Evolutionary conservation across 2,888 invertebrate species (phyloP).

Genomic region (Synergus itoensis): DNA sequence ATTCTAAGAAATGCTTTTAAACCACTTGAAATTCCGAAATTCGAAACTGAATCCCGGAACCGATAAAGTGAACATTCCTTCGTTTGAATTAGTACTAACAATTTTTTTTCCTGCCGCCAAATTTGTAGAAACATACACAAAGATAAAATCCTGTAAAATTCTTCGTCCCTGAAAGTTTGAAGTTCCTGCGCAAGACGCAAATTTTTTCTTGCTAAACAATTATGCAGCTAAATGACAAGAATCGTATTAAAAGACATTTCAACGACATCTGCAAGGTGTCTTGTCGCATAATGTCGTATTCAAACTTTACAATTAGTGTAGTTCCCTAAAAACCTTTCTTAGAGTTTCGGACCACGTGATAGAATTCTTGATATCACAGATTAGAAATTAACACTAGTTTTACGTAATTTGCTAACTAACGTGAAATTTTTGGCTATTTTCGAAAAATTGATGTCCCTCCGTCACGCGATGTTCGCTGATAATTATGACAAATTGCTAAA

Average conservation of each 20-base stretch:
- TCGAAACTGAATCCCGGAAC: background rate
- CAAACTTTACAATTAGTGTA: background rate
- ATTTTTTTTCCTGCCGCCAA: background rate
- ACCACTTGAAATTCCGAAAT: background rate
- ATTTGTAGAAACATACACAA: conserved; percentile 12
- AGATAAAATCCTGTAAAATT: background rate
- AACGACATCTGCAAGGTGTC: background rate
- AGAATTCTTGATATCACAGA: background rate
- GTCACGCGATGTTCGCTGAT: conserved; percentile 3
- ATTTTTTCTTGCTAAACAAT: conserved; percentile 1
- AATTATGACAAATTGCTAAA: conserved; percentile 1
- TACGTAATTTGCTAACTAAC: background rate
- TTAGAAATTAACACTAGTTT: background rate
- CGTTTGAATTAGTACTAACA: background rate
- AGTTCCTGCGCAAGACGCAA: conserved; percentile 17
- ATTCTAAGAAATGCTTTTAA: no score
- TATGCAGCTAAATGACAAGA: conserved; percentile 16
- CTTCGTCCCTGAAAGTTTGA: conserved; percentile 20
- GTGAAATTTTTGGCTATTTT: background rate
- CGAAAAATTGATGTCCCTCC: background rate
- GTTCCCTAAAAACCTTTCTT: background rate
- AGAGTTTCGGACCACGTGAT: background rate
- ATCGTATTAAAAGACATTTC: background rate
- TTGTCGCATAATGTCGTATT: background rate
- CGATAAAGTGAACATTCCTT: background rate